These are phyloP conservation scores for Barnardius zonarius DNA, from an alignment of 2,113 vertebrate genomes.

Conservation along the genomic window DNA sequence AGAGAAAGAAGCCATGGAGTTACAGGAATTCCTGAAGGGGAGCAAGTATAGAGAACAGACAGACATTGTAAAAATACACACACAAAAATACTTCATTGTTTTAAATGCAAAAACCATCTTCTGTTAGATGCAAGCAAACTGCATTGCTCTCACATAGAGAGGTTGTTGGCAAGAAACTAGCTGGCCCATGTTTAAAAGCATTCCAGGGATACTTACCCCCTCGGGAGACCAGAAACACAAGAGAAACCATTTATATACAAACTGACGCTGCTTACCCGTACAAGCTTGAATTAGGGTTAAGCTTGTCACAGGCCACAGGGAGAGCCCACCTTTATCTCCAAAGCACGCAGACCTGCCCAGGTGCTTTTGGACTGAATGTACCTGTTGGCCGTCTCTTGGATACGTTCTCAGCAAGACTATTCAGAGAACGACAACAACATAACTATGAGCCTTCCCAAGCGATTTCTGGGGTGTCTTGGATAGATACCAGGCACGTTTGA, in stretches of 20 bases:
- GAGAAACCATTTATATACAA: neutral
- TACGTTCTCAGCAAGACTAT: neutral
- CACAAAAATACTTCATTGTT: slow-evolving; percentile 18
- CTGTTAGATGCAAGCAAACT: slow-evolving; percentile 10
- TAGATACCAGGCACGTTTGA: neutral
- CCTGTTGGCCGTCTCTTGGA: neutral
- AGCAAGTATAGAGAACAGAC: slow-evolving; percentile 17
- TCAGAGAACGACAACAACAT: neutral
- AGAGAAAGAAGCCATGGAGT: neutral
- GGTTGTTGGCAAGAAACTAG: slow-evolving; percentile 4
- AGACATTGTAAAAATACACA: slow-evolving; percentile 29
- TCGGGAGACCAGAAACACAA: slow-evolving; percentile 10
- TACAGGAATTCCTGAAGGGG: slow-evolving; percentile 28
- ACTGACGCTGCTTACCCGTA: neutral
- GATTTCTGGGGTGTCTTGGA: neutral
- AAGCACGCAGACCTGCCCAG: neutral
- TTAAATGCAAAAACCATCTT: slow-evolving; percentile 20
- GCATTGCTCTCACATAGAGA: neutral
- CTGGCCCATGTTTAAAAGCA: slow-evolving; percentile 47
- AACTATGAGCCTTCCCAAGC: neutral
- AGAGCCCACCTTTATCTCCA: neutral
- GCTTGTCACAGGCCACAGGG: neutral
- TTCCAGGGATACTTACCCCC: slow-evolving; percentile 47
- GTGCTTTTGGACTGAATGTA: neutral
- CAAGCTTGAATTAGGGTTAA: neutral